A percentile compares a stretch with the other conserved stretches of the same genome.
These are phyloP conservation scores for Acronicta aceris DNA, from an alignment of 2,888 invertebrate genomes.

Conservation along the genomic window DNA sequence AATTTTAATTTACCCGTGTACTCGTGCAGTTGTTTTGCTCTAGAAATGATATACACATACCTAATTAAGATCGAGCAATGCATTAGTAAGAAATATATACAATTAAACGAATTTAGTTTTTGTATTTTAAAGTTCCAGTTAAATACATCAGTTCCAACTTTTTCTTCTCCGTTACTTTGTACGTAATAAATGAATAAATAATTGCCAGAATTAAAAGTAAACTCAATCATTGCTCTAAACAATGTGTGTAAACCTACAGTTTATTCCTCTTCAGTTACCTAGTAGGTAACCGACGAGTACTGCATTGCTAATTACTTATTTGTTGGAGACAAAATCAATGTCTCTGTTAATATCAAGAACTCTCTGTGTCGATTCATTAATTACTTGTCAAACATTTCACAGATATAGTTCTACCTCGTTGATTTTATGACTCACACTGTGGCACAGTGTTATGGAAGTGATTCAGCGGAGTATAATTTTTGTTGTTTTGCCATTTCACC, in stretches of 20 bases:
- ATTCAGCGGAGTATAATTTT: conserved; percentile 62
- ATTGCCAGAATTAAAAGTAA: too few relatives aligned
- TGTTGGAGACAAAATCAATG: conserved; percentile 67
- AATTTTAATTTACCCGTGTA: too few relatives aligned
- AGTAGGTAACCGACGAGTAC: conserved; percentile 12
- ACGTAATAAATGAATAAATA: too few relatives aligned
- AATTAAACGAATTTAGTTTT: too few relatives aligned
- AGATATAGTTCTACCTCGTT: conserved; percentile 50
- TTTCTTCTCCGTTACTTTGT: too few relatives aligned
- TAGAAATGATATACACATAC: too few relatives aligned
- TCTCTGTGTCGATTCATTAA: conserved; percentile 62
- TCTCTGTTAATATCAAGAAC: conserved; percentile 52
- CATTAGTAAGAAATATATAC: too few relatives aligned
- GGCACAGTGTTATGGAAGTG: conserved; percentile 40
- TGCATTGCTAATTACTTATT: conserved; percentile 77
- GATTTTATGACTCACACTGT: conserved; percentile 58
- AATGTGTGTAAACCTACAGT: conserved; percentile 33
- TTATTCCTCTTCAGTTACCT: conserved; percentile 49
- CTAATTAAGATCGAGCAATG: too few relatives aligned
- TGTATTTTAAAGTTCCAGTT: too few relatives aligned
- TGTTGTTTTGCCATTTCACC: conserved; percentile 65
- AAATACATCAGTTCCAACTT: too few relatives aligned
- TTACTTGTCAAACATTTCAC: conserved; percentile 65
- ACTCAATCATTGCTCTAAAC: conserved; percentile 56
- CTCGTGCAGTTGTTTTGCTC: too few relatives aligned